Conservation (phyloP, 2,113 vertebrate genomes). For the Onychostoma macrolepis region DNA sequence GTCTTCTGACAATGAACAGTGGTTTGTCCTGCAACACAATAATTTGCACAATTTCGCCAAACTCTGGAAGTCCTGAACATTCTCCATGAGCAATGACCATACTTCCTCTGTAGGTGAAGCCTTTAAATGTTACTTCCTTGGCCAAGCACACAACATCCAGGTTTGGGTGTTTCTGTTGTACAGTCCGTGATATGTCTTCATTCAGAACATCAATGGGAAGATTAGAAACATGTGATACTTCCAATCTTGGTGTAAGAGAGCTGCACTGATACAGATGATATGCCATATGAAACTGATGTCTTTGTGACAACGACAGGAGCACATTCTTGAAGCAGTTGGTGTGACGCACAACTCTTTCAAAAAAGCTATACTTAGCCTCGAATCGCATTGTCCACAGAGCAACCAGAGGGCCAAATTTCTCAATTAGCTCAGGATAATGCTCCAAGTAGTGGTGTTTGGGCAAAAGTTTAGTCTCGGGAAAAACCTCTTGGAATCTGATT, state of each 20-base stretch:
- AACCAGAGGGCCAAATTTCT: neutral
- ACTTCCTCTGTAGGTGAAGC: conserved; percentile 11
- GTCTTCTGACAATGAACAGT: conserved; percentile 49
- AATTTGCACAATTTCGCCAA: conserved; percentile 59
- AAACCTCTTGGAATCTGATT: conserved; percentile 37
- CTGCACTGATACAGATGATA: conserved; percentile 17
- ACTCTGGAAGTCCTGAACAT: conserved; percentile 15
- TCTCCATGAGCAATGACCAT: conserved; percentile 30
- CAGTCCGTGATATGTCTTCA: conserved; percentile 6
- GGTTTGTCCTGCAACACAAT: conserved; percentile 44
- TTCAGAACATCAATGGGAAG: conserved; percentile 38
- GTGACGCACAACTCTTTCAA: neutral
- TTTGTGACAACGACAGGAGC: conserved; percentile 5
- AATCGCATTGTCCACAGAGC: neutral
- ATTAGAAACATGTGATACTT: conserved; percentile 32
- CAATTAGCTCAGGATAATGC: neutral
- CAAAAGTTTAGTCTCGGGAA: neutral
- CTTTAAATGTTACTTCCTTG: conserved; percentile 14
- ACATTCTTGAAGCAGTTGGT: conserved; percentile 35
- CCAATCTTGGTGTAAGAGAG: neutral
- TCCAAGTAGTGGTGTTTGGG: neutral
- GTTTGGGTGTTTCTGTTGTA: conserved; percentile 24
- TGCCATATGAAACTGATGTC: conserved; percentile 29
- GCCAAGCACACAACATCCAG: conserved; percentile 16
- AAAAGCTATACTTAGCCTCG: neutral